phyloP scores from a whole-genome alignment of 1,140 invertebrate species.

The Grapholita molesta region DNA sequence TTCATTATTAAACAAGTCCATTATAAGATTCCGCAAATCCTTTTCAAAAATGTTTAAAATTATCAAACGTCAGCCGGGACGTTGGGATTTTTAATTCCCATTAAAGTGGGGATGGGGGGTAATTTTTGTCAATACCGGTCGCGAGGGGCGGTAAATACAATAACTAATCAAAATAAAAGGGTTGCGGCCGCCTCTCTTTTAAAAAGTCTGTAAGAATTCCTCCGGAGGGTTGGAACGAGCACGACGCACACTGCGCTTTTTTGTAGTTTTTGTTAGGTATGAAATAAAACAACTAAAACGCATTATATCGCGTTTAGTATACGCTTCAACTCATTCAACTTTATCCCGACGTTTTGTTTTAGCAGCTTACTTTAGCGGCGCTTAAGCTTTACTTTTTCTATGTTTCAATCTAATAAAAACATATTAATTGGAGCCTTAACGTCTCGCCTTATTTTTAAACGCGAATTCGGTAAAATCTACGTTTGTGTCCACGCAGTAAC shows the following conservation, averaged over 20 bases:
- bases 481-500: too few relatives aligned
- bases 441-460: too few relatives aligned
- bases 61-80: conserved; percentile 5
- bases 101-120: conserved; percentile 35
- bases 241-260: conserved; percentile 34
- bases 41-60: conserved; percentile 19
- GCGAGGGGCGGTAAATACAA: conserved; percentile 48
- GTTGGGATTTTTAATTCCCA: conserved; percentile 53
- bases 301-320: too few relatives aligned
- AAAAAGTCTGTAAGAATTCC: conserved; percentile 73
- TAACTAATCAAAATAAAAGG: conserved; percentile 76
- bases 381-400: too few relatives aligned
- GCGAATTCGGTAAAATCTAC: too few relatives aligned
- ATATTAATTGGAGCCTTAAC: too few relatives aligned
- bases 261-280: too few relatives aligned
- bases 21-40: conserved; percentile 35
- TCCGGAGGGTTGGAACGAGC: conserved; percentile 39
- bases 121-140: conserved; percentile 43
- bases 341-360: too few relatives aligned
- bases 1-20: conserved; percentile 38
- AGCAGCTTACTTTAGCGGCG: too few relatives aligned
- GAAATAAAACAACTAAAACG: too few relatives aligned
- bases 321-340: too few relatives aligned
- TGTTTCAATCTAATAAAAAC: too few relatives aligned
- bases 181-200: conserved; percentile 66